A percentile compares a stretch with the other conserved stretches of the same genome.
These are phyloP conservation scores for Cyprinus carpio DNA, from an alignment of 2,113 vertebrate genomes.

Conservation along the genomic window DNA sequence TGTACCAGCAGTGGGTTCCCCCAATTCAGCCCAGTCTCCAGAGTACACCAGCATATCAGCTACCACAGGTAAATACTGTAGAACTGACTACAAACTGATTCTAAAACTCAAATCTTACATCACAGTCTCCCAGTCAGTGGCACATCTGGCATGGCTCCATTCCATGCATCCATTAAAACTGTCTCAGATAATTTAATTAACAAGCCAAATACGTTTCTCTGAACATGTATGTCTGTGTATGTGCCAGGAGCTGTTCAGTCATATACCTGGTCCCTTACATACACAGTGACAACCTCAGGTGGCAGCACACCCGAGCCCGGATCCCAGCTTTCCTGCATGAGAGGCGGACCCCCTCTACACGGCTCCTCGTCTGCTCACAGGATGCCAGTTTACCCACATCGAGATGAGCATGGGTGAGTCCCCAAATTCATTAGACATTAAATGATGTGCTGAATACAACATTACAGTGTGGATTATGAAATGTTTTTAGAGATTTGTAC, in stretches of 20 bases:
- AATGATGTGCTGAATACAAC: neutral
- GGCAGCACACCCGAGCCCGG: constrained; percentile 84
- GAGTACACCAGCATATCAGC: constrained; percentile 82
- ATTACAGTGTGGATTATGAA: neutral
- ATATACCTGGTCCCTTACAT: constrained; percentile 99
- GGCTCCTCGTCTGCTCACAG: constrained; percentile 85
- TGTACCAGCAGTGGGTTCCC: constrained; percentile 83
- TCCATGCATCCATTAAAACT: constrained; percentile 12
- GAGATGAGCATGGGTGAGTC: constrained; percentile 92
- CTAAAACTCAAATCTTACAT: neutral
- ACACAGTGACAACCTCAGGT: constrained; percentile 96
- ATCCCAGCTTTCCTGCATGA: constrained; percentile 93
- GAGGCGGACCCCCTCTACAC: constrained; percentile 82
- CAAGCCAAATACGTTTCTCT: constrained; percentile 48
- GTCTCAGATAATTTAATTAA: constrained; percentile 33
- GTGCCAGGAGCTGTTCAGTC: constrained; percentile 95
- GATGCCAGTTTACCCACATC: constrained; percentile 92
- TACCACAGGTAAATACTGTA: constrained; percentile 83
- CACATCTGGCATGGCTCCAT: neutral
- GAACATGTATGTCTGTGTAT: constrained; percentile 72
- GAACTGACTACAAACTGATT: neutral
- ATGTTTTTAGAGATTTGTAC: neutral
- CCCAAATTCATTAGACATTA: neutral
- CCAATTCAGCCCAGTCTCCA: constrained; percentile 85
- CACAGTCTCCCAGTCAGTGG: neutral